These are phyloP conservation scores for Brachyalestes nurse DNA, from an alignment of 2,797 vertebrate species.

Conservation along the genomic window DNA sequence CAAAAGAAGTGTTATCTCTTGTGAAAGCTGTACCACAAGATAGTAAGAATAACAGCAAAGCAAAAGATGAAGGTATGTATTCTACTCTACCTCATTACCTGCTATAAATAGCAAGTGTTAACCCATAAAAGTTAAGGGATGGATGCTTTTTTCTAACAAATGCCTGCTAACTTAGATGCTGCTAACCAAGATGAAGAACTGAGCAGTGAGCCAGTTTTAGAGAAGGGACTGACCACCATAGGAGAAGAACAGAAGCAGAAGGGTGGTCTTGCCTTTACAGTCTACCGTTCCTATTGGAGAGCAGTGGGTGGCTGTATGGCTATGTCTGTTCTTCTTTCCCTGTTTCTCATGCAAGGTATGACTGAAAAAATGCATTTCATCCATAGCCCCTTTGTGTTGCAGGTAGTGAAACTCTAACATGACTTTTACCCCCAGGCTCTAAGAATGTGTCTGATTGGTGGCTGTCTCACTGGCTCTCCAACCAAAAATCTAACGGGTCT, in stretches of 20 bases:
- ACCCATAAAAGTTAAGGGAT: not conserved
- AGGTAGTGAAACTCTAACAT: not conserved
- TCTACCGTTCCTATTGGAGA: slow-evolving; percentile 89
- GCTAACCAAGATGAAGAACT: slow-evolving; percentile 54
- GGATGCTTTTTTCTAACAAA: not conserved
- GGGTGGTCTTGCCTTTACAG: slow-evolving; percentile 86
- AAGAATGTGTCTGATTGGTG: slow-evolving; percentile 95
- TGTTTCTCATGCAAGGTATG: slow-evolving; percentile 95
- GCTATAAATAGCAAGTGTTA: not conserved
- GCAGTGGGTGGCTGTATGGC: slow-evolving; percentile 83
- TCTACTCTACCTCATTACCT: not conserved
- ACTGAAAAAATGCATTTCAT: not conserved
- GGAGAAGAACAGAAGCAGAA: slow-evolving; percentile 89
- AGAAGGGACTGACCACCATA: slow-evolving; percentile 55
- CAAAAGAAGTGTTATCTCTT: slow-evolving; percentile 86
- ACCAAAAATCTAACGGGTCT: slow-evolving; percentile 76
- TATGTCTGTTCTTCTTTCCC: slow-evolving; percentile 78
- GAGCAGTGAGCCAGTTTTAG: slow-evolving; percentile 30
- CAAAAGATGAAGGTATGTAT: slow-evolving; percentile 73
- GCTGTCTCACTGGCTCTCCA: slow-evolving; percentile 93
- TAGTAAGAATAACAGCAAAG: slow-evolving; percentile 56
- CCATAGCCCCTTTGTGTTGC: not conserved
- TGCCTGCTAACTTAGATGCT: slow-evolving; percentile 54
- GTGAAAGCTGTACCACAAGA: slow-evolving; percentile 79
- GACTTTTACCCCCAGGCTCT: slow-evolving; percentile 74